phyloP scores from a whole-genome alignment of 2,113 vertebrate genomes.

The Spea bombifrons region DNA sequence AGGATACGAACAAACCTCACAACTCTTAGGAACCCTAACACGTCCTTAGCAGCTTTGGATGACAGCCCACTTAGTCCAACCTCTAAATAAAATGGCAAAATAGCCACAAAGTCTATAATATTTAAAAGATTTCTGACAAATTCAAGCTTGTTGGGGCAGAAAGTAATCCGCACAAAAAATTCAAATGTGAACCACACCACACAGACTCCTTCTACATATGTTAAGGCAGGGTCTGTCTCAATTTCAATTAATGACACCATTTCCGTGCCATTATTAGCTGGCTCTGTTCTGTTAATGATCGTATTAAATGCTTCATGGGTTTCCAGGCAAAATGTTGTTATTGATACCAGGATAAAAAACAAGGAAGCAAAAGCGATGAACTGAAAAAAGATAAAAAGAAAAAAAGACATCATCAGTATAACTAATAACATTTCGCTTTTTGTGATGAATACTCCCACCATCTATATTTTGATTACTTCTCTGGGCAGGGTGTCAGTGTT shows the following conservation, averaged over 20 bases:
- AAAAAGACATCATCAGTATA: conserved; percentile 49
- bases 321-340: conserved; percentile 97
- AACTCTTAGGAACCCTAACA: conserved; percentile 94
- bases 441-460: too few relatives aligned
- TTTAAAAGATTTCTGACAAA: conserved; percentile 94
- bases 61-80: conserved; percentile 93
- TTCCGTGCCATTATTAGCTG: conserved; percentile 72
- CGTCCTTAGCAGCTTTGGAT: conserved; percentile 95
- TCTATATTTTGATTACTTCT: too few relatives aligned
- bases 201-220: conserved; percentile 92
- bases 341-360: conserved; percentile 98
- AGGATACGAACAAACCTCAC: conserved; percentile 96
- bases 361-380: conserved; percentile 95
- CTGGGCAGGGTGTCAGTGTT: too few relatives aligned
- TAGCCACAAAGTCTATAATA: conserved; percentile 97
- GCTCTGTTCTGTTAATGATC: conserved; percentile 93
- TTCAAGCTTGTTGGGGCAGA: conserved; percentile 95
- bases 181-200: conserved; percentile 98
- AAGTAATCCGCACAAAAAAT: conserved; percentile 90
- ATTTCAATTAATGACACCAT: conserved; percentile 83
- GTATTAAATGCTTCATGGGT: conserved; percentile 97
- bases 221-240: conserved; percentile 91
- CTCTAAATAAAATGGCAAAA: conserved; percentile 94
- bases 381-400: conserved; percentile 65
- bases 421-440: neutral